Evolutionary conservation across 2,888 invertebrate genomes (phyloP).

Genomic region (Melanchra persicariae): DNA sequence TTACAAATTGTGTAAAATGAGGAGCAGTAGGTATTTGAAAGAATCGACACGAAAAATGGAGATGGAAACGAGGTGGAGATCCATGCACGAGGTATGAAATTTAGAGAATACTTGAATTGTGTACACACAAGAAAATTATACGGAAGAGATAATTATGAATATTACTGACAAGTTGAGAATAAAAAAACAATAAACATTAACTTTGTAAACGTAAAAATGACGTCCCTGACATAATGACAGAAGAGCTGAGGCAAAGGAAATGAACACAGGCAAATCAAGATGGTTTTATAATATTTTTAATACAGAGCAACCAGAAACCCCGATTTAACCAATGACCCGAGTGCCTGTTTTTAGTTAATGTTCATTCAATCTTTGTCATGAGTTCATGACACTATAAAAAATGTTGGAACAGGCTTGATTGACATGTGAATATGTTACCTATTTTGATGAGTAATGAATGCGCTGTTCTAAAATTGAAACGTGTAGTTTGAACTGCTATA

Average conservation of each 20-base stretch:
- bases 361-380: constrained; percentile 28
- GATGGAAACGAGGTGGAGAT: background rate
- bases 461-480: constrained; percentile 8
- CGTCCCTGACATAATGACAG: background rate
- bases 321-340: constrained; percentile 2
- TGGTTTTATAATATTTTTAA: background rate
- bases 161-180: background rate
- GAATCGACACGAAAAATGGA: background rate
- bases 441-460: constrained; percentile 38
- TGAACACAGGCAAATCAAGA: background rate
- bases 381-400: constrained; percentile 14
- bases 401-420: constrained; percentile 49
- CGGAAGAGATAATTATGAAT: background rate
- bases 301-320: background rate
- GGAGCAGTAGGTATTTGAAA: background rate
- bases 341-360: background rate
- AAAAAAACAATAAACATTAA: no score
- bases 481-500: background rate
- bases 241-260: background rate
- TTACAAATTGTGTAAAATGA: background rate
- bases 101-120: background rate
- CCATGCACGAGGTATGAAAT: background rate
- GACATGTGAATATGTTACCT: constrained; percentile 42
- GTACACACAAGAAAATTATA: background rate
- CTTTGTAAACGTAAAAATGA: background rate